Conservation (phyloP, 1,140 invertebrate genomes). For the Aporrectodea caliginosa region DNA sequence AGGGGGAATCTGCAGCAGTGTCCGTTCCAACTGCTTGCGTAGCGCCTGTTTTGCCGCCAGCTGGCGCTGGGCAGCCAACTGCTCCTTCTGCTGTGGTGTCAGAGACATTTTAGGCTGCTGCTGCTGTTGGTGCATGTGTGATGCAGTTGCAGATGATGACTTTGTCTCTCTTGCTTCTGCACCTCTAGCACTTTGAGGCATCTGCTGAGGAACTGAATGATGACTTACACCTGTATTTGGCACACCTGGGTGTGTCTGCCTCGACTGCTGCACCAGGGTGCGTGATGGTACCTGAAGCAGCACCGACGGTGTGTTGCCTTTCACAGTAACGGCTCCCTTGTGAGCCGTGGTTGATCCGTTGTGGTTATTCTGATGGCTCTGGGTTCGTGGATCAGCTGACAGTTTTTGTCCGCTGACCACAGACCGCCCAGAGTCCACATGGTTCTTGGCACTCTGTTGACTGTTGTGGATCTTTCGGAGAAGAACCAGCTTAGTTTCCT, state of each 20-base stretch:
- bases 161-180: not conserved
- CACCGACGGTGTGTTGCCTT: constrained; percentile 13
- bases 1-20: constrained; percentile 89
- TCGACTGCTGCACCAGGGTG: constrained; percentile 10
- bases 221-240: constrained; percentile 41
- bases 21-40: constrained; percentile 94
- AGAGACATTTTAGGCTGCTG: constrained; percentile 35
- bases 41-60: constrained; percentile 92
- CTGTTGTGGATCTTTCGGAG: constrained; percentile 88
- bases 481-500: constrained; percentile 91
- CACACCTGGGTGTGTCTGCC: constrained; percentile 59
- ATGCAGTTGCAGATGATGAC: not conserved
- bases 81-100: constrained; percentile 66
- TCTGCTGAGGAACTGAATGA: not conserved
- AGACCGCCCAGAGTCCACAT: not conserved
- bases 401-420: constrained; percentile 63
- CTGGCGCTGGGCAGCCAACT: constrained; percentile 89
- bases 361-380: constrained; percentile 30
- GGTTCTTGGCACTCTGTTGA: constrained; percentile 59
- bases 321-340: constrained; percentile 20
- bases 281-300: constrained; percentile 33
- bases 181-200: not conserved
- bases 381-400: constrained; percentile 56
- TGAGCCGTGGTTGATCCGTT: constrained; percentile 32
- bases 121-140: constrained; percentile 19